These are phyloP conservation scores for Tenthredo livida DNA, from an alignment of 2,888 invertebrate genomes.

Conservation along the genomic window DNA sequence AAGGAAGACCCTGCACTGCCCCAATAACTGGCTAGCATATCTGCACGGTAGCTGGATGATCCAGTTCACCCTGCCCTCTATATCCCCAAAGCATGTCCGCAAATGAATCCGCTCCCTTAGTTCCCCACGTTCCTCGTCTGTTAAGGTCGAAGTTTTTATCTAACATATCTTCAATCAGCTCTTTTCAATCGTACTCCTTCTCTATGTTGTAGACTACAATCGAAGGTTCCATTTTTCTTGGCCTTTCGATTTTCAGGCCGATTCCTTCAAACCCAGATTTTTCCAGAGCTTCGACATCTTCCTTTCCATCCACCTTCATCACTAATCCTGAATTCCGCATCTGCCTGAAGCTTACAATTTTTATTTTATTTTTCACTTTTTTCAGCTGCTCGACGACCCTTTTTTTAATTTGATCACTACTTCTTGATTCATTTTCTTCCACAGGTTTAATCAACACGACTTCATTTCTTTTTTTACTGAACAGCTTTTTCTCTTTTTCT, in stretches of 20 bases:
- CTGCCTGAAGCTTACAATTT: background rate
- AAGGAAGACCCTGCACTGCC: background rate
- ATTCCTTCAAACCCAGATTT: background rate
- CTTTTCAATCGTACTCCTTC: background rate
- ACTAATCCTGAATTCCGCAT: background rate
- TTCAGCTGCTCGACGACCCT: background rate
- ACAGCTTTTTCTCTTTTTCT: background rate
- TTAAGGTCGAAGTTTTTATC: background rate
- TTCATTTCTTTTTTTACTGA: background rate
- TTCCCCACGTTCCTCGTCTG: background rate
- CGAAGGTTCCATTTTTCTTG: background rate
- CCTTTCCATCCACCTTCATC: background rate
- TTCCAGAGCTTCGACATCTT: background rate
- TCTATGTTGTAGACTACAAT: background rate
- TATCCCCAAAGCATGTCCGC: too few species aligned
- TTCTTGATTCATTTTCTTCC: background rate
- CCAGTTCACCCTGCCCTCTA: background rate
- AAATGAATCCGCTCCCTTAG: too few species aligned
- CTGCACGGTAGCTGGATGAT: background rate
- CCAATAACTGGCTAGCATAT: background rate
- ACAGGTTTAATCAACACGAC: background rate
- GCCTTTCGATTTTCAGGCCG: background rate
- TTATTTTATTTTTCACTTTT: too few species aligned
- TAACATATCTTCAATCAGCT: background rate
- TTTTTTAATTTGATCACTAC: background rate